Percentiles rank a stretch among this genome's conserved stretches.
These are phyloP conservation scores for Daptonema setosum DNA, from an alignment of 2,888 invertebrate species.

Conservation along the genomic window DNA sequence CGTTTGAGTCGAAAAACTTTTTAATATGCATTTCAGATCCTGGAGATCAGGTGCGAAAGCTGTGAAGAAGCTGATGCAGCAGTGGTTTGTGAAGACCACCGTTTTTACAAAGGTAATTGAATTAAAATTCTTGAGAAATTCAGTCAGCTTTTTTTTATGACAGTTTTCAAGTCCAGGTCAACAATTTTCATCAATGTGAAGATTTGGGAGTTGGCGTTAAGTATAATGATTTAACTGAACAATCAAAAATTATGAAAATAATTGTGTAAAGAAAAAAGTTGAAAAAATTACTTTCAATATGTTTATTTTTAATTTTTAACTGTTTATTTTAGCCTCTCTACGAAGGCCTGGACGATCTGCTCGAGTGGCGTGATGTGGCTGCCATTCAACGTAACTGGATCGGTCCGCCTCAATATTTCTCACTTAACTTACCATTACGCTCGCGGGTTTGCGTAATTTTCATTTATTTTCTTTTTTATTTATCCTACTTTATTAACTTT, in stretches of 20 bases:
- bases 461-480: not conserved
- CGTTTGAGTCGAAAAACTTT: no score
- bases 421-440: not conserved
- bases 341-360: constrained; percentile 26
- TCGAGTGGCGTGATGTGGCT: constrained; percentile 25
- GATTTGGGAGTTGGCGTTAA: no score
- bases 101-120: constrained; percentile 28
- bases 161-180: not conserved
- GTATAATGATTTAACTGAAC: no score
- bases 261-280: no score
- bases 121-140: no score
- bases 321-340: constrained; percentile 19
- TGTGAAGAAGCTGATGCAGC: constrained; percentile 60
- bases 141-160: not conserved
- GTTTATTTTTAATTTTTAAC: not conserved
- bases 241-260: no score
- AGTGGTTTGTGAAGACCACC: constrained; percentile 86
- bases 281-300: no score
- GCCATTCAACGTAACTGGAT: constrained; percentile 30
- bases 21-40: no score
- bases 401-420: constrained; percentile 11
- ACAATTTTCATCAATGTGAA: no score
- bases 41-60: constrained; percentile 92
- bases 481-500: no score
- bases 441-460: not conserved